phyloP scores from a whole-genome alignment of 2,888 invertebrate species.

The Ophioninae sp. region DNA sequence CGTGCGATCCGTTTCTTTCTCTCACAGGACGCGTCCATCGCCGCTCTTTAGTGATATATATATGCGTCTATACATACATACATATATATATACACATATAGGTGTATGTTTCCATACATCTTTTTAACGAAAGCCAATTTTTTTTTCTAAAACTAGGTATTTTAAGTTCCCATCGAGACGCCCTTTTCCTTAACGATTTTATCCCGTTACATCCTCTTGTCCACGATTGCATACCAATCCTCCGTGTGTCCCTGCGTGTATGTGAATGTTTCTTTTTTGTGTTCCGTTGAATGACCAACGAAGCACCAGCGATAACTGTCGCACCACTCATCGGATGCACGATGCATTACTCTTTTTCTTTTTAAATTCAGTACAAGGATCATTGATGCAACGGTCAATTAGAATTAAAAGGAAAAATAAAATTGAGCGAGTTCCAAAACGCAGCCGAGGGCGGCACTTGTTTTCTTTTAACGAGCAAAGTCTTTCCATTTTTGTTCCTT shows the following conservation, averaged over 20 bases:
- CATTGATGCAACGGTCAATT: conserved; percentile 29
- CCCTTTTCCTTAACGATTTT: conserved; percentile 55
- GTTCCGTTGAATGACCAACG: conserved; percentile 55
- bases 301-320: conserved; percentile 53
- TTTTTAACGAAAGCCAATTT: conserved; percentile 44
- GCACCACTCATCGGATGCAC: conserved; percentile 57
- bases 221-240: conserved; percentile 60
- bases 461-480: conserved; percentile 9
- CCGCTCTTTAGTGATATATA: conserved; percentile 29
- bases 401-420: conserved; percentile 28
- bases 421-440: conserved; percentile 10
- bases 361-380: conserved; percentile 17
- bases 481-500: not conserved
- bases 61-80: conserved; percentile 3
- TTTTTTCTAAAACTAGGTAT: conserved; percentile 56
- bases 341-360: conserved; percentile 13
- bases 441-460: not conserved
- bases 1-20: conserved; percentile 53
- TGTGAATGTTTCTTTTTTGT: conserved; percentile 29
- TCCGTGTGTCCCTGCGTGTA: conserved; percentile 47
- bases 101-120: not conserved
- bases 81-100: conserved; percentile 4
- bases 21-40: conserved; percentile 54
- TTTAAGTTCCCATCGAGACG: conserved; percentile 64
- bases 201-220: conserved; percentile 63